These are phyloP conservation scores for Pterois miles DNA, from an alignment of 2,797 vertebrate genomes.

Conservation along the genomic window DNA sequence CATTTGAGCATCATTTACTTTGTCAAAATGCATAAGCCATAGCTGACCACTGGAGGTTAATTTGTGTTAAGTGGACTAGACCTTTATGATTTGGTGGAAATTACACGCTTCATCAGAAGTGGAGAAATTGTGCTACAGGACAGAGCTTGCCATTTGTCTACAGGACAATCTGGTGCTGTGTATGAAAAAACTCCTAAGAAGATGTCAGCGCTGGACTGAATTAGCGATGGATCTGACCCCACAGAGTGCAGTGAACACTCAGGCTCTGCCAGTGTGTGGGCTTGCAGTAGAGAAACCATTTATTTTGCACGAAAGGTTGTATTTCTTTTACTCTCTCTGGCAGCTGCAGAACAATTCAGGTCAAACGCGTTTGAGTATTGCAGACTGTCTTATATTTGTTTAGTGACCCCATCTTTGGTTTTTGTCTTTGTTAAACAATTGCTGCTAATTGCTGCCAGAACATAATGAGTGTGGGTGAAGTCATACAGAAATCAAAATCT, in stretches of 20 bases:
- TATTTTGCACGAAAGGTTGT: constrained; percentile 26
- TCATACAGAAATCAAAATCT: not conserved
- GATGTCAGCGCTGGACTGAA: constrained; percentile 23
- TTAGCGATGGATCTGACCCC: constrained; percentile 29
- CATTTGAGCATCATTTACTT: not conserved
- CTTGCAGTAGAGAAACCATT: constrained; percentile 3
- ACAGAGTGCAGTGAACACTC: constrained; percentile 5
- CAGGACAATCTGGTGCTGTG: not conserved
- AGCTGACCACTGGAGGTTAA: not conserved
- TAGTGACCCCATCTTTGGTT: not conserved
- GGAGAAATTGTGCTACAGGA: not conserved
- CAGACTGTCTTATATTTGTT: not conserved
- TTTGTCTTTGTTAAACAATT: not conserved
- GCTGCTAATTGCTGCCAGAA: not conserved
- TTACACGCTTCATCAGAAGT: constrained; percentile 19
- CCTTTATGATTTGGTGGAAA: not conserved
- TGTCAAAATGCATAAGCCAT: not conserved
- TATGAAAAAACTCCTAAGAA: constrained; percentile 16
- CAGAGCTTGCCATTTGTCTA: not conserved
- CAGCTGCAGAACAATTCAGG: constrained; percentile 22
- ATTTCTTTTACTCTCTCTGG: constrained; percentile 11
- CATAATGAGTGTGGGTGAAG: too few species aligned
- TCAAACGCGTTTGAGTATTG: not conserved
- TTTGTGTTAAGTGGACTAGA: constrained; percentile 15
- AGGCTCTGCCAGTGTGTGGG: not conserved